Evolutionary conservation across 2,888 invertebrate genomes (phyloP).

Genomic region (Punctoribates punctum): DNA sequence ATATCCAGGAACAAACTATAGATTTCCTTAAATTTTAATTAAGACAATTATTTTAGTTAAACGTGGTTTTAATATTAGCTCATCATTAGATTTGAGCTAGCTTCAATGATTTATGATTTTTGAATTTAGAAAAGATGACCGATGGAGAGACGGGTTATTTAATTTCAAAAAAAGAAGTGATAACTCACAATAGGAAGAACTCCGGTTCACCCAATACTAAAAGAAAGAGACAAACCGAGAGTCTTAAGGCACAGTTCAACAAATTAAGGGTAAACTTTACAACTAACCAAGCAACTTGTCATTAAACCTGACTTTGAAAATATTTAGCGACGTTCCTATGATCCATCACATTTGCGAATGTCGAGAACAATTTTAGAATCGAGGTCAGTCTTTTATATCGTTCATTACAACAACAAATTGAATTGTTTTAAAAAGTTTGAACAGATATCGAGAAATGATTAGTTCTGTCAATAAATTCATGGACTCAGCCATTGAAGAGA

Average conservation of each 20-base stretch:
- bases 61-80: too few relatives aligned
- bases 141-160: conserved; percentile 41
- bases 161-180: conserved; percentile 25
- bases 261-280: conserved; percentile 30
- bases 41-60: too few relatives aligned
- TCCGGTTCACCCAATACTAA: conserved; percentile 28
- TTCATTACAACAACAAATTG: too few relatives aligned
- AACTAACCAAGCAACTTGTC: not conserved
- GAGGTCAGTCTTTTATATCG: conserved; percentile 38
- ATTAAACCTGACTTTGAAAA: not conserved
- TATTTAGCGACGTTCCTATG: conserved; percentile 10
- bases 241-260: conserved; percentile 33
- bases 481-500: conserved; percentile 72
- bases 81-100: too few relatives aligned
- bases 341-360: not conserved
- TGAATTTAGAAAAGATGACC: conserved; percentile 32
- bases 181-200: not conserved
- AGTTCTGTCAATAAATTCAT: conserved; percentile 66
- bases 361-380: conserved; percentile 45
- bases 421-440: conserved; percentile 42
- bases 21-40: too few relatives aligned
- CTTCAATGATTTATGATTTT: not conserved
- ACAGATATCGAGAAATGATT: conserved; percentile 50
- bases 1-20: too few relatives aligned
- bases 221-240: conserved; percentile 37